Evolutionary conservation across 2,113 vertebrate species (phyloP).

Genomic region (Hydrolagus affinis): DNA sequence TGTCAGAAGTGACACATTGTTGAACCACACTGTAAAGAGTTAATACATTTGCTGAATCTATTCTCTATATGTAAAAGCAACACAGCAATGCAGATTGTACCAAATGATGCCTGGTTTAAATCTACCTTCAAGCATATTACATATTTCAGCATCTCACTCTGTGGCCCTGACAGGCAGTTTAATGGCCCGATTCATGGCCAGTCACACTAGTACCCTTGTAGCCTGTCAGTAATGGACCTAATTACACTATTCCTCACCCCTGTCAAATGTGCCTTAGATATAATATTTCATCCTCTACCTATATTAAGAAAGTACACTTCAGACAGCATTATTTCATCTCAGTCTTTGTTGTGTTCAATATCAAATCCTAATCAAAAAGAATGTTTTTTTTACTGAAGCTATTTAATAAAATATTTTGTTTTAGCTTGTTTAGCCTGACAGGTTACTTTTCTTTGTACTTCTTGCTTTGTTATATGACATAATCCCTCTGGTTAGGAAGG

Average conservation of each 20-base stretch:
- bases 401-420: background rate
- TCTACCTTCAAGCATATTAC: background rate
- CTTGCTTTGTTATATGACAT: background rate
- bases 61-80: background rate
- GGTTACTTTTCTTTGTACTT: too few relatives aligned
- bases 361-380: constrained; percentile 15
- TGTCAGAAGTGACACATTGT: background rate
- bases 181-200: constrained; percentile 20
- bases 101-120: background rate
- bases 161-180: constrained; percentile 22
- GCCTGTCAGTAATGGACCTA: constrained; percentile 28
- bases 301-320: constrained; percentile 12
- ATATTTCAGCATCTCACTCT: constrained; percentile 17
- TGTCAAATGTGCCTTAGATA: constrained; percentile 6
- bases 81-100: background rate
- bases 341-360: background rate
- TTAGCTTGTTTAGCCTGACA: background rate
- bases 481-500: background rate
- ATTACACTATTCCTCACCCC: constrained; percentile 13
- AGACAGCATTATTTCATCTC: constrained; percentile 21
- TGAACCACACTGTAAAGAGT: background rate
- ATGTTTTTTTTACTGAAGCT: background rate
- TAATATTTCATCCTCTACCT: background rate
- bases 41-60: background rate
- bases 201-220: constrained; percentile 3